A percentile compares a stretch with the other conserved stretches of the same genome.
Evolutionary conservation across 2,113 vertebrate species (phyloP).

Genomic region (Lampris megalopsis): DNA sequence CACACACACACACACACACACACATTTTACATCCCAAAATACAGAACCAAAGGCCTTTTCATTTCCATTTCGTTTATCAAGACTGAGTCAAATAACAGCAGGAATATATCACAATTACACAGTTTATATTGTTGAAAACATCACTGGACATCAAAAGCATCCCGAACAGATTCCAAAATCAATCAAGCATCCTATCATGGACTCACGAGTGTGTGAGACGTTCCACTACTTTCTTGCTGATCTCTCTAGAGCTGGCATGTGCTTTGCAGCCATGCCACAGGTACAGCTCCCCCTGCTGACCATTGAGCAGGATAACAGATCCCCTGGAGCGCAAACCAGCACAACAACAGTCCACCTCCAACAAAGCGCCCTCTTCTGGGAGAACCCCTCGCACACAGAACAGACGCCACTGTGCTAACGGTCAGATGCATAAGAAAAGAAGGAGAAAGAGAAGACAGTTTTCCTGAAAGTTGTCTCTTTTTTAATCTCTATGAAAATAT

Average conservation of each 20-base stretch:
- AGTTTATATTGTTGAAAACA: background rate
- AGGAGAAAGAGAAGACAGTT: background rate
- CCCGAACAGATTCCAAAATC: background rate
- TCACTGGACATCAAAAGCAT: background rate
- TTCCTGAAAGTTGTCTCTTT: no score
- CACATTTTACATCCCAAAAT: background rate
- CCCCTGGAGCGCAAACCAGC: slow-evolving; percentile 81
- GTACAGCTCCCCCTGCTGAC: slow-evolving; percentile 76
- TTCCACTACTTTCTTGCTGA: slow-evolving; percentile 73
- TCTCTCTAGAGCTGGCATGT: slow-evolving; percentile 71
- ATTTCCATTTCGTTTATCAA: no score
- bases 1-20: slow-evolving; percentile 9
- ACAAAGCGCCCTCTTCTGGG: slow-evolving; percentile 75
- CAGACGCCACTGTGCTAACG: slow-evolving; percentile 71
- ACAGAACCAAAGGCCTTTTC: background rate
- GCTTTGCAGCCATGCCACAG: slow-evolving; percentile 84
- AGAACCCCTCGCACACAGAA: slow-evolving; percentile 82
- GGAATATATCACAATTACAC: no score
- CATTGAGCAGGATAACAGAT: slow-evolving; percentile 74
- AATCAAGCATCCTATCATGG: background rate
- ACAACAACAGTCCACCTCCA: slow-evolving; percentile 79
- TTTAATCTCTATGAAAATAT: no score
- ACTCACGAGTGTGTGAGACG: slow-evolving; percentile 77
- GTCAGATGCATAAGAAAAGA: background rate
- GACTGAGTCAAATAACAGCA: background rate